Base-by-base conservation (phyloP, 2,113 vertebrate genomes). In the Micronycteris hirsuta region DNA sequence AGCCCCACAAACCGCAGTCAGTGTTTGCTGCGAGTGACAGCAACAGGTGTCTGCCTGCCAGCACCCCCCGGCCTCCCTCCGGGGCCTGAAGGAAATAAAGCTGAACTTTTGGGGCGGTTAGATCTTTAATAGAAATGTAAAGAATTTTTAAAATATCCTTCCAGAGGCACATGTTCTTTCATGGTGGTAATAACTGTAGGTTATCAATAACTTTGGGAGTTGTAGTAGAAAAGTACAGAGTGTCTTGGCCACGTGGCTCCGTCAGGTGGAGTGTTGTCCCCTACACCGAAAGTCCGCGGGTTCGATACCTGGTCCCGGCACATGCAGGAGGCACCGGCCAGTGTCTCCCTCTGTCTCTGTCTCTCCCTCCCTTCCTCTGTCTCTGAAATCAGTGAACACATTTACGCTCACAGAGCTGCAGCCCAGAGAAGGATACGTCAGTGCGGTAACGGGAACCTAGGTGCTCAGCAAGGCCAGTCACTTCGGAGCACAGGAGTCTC, bases 401-500 rank as follows among this genome's bases (percentile, higher is more conserved):
- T 33, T 31, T 1, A 65, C 61, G 33, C 61, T 6, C 61, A 45
- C 61, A 45, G 43, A 68, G 8, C 22, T 16, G 3, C 4, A 41
- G 26, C 38, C 36, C 33, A 70, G 49, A 81, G 76, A 43, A 31
- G 61, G 11, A 7, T 31, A 33, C 12, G 22, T 12, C 1, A 2
- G 2, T 7, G 7, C 8, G 17, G 43, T 14, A 36, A 10, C 4
- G 31, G 15, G n/a, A 28, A 61, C 38, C 3, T 3, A 26, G 65
- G 22, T 13, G 56, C 22, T 47, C 31, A 10, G 38, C 68, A 74
- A 76, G 17, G 31, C 20, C 1, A 63, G 58, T 77, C 68, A 0
- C 24, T 7, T 10, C 26, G 31, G 26, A 71, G 52, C 5, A 33
- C 0, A 0, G 33, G n/a, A 15, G 3, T 7, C 19, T 0, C 6